These are phyloP conservation scores for Heliconius erato DNA, from an alignment of 2,888 invertebrate species.

Conservation along the genomic window DNA sequence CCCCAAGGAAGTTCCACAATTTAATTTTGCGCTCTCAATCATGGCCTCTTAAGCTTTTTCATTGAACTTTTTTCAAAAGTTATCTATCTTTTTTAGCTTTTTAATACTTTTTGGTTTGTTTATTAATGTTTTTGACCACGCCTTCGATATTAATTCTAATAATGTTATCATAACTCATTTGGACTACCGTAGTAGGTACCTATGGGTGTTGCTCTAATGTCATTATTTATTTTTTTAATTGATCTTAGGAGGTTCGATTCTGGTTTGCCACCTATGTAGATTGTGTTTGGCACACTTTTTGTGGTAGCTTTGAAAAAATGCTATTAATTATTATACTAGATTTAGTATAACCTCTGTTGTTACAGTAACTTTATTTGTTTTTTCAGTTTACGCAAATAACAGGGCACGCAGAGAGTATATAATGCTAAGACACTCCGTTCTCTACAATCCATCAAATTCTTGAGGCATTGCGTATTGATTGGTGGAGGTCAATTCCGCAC, in stretches of 20 bases:
- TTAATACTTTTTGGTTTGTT: slow-evolving; percentile 35
- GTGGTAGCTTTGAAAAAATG: background rate
- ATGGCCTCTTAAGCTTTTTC: slow-evolving; percentile 36
- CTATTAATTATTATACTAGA: background rate
- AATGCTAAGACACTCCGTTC: background rate
- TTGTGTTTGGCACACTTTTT: slow-evolving; percentile 11
- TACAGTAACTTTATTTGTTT: background rate
- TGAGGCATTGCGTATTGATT: background rate
- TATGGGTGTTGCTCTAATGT: slow-evolving; percentile 68
- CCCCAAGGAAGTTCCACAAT: slow-evolving; percentile 45
- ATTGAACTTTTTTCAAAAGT: slow-evolving; percentile 2
- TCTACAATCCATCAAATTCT: background rate
- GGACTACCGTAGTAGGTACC: slow-evolving; percentile 64
- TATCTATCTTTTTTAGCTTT: slow-evolving; percentile 23
- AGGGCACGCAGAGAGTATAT: background rate
- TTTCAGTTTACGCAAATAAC: background rate
- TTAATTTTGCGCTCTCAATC: slow-evolving; percentile 47
- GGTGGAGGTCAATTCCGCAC: background rate
- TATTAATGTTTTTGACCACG: slow-evolving; percentile 52
- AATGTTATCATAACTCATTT: slow-evolving; percentile 56
- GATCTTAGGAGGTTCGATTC: slow-evolving; percentile 31
- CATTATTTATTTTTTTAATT: slow-evolving; percentile 70
- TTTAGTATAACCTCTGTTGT: background rate
- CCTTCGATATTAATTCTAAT: slow-evolving; percentile 53
- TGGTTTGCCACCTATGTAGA: slow-evolving; percentile 35